Evolutionary conservation across 2,888 invertebrate species (phyloP).

Genomic region (Ectemnius continuus): DNA sequence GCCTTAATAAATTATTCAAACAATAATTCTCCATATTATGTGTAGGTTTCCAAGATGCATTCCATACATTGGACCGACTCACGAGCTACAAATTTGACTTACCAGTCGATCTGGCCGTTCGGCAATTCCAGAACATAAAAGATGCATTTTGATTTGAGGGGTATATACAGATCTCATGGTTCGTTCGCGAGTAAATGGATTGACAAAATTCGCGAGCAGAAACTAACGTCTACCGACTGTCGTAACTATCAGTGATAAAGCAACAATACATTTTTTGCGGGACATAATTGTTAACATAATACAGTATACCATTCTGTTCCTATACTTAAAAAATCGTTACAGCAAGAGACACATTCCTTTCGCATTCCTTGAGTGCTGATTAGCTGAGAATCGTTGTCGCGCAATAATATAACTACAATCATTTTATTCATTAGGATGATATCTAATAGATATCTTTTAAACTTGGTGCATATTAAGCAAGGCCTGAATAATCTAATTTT

Average conservation of each 20-base stretch:
- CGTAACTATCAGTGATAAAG: slow-evolving; percentile 22
- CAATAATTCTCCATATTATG: slow-evolving; percentile 35
- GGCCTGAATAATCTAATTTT: neutral
- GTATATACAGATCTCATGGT: neutral
- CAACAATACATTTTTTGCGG: slow-evolving; percentile 30
- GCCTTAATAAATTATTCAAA: neutral
- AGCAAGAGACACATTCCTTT: slow-evolving; percentile 34
- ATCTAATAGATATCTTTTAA: neutral
- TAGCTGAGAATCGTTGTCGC: slow-evolving; percentile 32
- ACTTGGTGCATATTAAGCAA: slow-evolving; percentile 15
- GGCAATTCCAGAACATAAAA: slow-evolving; percentile 98
- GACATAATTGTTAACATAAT: slow-evolving; percentile 10
- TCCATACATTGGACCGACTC: slow-evolving; percentile 93
- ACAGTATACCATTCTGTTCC: slow-evolving; percentile 5
- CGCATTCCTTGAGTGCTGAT: slow-evolving; percentile 27
- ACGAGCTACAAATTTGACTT: slow-evolving; percentile 93
- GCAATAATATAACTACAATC: slow-evolving; percentile 47
- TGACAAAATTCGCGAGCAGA: slow-evolving; percentile 30
- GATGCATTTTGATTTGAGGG: slow-evolving; percentile 81
- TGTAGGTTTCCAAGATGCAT: slow-evolving; percentile 95
- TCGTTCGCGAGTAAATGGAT: slow-evolving; percentile 13
- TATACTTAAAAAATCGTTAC: slow-evolving; percentile 18
- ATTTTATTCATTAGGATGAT: slow-evolving; percentile 26
- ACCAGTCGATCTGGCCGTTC: slow-evolving; percentile 96
- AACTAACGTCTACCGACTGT: slow-evolving; percentile 16